A percentile compares a stretch with the other conserved stretches of the same genome.
Evolutionary conservation across 2,113 vertebrate species (phyloP).

Genomic region (Lontra canadensis): DNA sequence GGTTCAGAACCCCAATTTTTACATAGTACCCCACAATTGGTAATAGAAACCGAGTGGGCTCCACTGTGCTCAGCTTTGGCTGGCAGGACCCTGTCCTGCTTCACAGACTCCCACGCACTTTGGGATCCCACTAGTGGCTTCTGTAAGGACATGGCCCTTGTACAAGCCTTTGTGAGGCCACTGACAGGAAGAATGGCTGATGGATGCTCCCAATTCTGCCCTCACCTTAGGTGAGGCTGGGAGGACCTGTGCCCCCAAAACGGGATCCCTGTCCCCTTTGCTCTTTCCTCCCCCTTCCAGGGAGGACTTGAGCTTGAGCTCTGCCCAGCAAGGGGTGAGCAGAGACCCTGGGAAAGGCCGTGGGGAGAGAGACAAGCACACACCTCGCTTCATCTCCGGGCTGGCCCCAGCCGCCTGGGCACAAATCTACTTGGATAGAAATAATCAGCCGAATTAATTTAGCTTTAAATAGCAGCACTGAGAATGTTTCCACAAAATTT

Average conservation of each 20-base stretch:
- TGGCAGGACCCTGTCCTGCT: rapidly evolving
- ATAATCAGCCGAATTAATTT: constrained; percentile 80
- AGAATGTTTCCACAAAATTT: constrained; percentile 79
- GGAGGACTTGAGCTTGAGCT: neutral
- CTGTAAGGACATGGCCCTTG: neutral
- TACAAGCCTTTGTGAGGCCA: neutral
- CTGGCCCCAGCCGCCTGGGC: constrained; percentile 19
- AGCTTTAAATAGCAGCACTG: constrained; percentile 76
- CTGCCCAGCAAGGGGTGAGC: neutral
- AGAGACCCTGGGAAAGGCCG: neutral
- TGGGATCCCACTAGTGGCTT: neutral
- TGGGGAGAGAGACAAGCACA: neutral
- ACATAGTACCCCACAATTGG: neutral
- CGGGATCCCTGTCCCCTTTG: rapidly evolving
- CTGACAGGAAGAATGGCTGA: rapidly evolving
- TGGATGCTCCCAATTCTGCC: rapidly evolving
- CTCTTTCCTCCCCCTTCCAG: neutral
- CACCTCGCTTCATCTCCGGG: neutral
- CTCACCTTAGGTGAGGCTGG: neutral
- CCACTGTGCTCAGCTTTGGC: neutral
- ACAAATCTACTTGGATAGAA: constrained; percentile 77
- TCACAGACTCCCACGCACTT: neutral
- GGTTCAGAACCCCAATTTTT: neutral
- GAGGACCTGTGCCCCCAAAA: neutral
- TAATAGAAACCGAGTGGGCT: neutral